Evolutionary conservation across 1,140 invertebrate species (phyloP).

Genomic region (Bombus sibiricus): DNA sequence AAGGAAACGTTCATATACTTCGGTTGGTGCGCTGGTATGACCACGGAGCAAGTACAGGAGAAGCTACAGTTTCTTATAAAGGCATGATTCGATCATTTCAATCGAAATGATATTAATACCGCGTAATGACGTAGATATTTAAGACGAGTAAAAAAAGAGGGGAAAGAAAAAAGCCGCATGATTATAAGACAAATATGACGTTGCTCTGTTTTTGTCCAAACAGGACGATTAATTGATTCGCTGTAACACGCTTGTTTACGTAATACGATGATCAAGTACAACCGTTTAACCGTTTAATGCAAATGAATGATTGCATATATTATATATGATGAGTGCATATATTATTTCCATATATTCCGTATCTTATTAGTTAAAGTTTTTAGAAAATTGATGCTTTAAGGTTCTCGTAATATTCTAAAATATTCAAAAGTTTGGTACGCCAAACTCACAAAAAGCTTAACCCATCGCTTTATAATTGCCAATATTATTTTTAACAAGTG

Average conservation of each 20-base stretch:
- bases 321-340: too few relatives aligned
- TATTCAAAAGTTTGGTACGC: too few relatives aligned
- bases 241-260: neutral
- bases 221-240: neutral
- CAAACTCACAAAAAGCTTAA: too few relatives aligned
- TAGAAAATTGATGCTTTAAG: too few relatives aligned
- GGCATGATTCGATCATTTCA: constrained; percentile 75
- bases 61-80: constrained; percentile 92
- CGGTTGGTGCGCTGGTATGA: constrained; percentile 93
- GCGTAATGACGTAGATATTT: neutral
- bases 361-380: too few relatives aligned
- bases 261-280: neutral
- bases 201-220: neutral
- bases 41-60: constrained; percentile 87
- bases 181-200: neutral
- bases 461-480: neutral
- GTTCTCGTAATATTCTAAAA: too few relatives aligned
- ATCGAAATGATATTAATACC: neutral
- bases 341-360: too few relatives aligned
- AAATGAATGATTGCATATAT: too few relatives aligned
- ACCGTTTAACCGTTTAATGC: too few relatives aligned
- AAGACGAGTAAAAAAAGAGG: neutral
- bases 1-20: constrained; percentile 96
- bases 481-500: neutral
- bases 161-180: fast-evolving